A percentile compares a stretch with the other conserved stretches of the same genome.
These are phyloP conservation scores for Eciton burchellii DNA, from an alignment of 1,140 invertebrate species.

Conservation along the genomic window DNA sequence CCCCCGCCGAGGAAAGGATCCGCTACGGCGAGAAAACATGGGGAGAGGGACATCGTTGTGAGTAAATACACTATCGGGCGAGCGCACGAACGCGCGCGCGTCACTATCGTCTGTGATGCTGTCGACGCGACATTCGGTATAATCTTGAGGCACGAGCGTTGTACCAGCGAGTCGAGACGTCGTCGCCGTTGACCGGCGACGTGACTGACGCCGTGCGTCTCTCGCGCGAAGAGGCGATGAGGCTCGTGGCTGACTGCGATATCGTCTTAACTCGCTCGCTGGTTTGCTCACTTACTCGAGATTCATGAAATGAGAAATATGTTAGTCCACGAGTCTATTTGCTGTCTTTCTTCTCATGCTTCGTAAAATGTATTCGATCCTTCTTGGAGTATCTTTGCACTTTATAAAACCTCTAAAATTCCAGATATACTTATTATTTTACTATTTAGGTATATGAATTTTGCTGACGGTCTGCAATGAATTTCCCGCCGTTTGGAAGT, in stretches of 20 bases:
- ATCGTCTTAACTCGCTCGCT: constrained; percentile 1
- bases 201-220: background rate
- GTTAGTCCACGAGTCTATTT: background rate
- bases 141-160: too few species aligned
- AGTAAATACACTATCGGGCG: constrained; percentile 75
- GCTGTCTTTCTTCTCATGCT: background rate
- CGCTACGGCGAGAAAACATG: constrained; percentile 73
- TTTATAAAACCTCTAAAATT: background rate
- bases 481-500: constrained; percentile 89
- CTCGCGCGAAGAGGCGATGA: background rate
- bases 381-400: background rate
- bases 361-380: background rate
- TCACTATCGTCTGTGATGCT: constrained; percentile 6
- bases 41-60: constrained; percentile 78
- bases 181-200: background rate
- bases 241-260: constrained; percentile 3
- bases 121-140: too few species aligned
- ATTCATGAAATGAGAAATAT: background rate
- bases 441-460: constrained; percentile 79
- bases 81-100: constrained; percentile 4
- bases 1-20: constrained; percentile 68
- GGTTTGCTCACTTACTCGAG: background rate
- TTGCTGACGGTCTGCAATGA: constrained; percentile 86
- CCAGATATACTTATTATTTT: background rate
- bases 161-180: too few species aligned